Conservation (phyloP, 2,888 invertebrate species). For the Drosophila subquinaria region DNA sequence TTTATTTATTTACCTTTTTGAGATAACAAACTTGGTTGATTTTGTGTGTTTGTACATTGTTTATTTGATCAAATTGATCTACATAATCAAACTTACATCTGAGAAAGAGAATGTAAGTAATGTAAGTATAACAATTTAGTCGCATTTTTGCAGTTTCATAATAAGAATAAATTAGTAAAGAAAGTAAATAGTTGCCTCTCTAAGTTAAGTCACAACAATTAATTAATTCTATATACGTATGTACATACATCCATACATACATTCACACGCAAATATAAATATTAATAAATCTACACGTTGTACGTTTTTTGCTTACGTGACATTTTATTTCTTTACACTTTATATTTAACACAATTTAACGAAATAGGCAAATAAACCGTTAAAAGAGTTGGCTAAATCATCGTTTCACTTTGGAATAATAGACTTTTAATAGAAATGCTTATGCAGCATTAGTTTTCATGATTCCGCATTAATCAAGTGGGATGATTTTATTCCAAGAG, state of each 20-base stretch:
- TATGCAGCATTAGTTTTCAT: constrained; percentile 8
- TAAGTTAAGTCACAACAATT: constrained; percentile 44
- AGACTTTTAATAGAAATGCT: constrained; percentile 8
- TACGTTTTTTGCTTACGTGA: constrained; percentile 27
- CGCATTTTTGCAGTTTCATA: constrained; percentile 19
- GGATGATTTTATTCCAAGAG: constrained; percentile 17
- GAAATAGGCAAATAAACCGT: constrained; percentile 19
- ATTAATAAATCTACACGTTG: constrained; percentile 27
- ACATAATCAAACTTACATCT: background rate
- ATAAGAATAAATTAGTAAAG: constrained; percentile 13
- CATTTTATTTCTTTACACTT: constrained; percentile 30
- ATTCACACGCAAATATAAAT: constrained; percentile 31
- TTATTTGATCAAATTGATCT: constrained; percentile 24
- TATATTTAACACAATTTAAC: constrained; percentile 26
- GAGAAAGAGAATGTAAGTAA: constrained; percentile 16
- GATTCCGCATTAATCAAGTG: constrained; percentile 18
- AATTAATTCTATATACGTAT: constrained; percentile 31
- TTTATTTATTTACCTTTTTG: constrained; percentile 9
- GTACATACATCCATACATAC: background rate
- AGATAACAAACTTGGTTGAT: constrained; percentile 8
- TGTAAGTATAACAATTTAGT: constrained; percentile 11
- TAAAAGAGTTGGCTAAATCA: constrained; percentile 10
- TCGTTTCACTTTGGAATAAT: background rate
- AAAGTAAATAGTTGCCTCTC: constrained; percentile 22
- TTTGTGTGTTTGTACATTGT: background rate